phyloP scores from a whole-genome alignment of 1,140 invertebrate species.

The Augochlora pura region DNA sequence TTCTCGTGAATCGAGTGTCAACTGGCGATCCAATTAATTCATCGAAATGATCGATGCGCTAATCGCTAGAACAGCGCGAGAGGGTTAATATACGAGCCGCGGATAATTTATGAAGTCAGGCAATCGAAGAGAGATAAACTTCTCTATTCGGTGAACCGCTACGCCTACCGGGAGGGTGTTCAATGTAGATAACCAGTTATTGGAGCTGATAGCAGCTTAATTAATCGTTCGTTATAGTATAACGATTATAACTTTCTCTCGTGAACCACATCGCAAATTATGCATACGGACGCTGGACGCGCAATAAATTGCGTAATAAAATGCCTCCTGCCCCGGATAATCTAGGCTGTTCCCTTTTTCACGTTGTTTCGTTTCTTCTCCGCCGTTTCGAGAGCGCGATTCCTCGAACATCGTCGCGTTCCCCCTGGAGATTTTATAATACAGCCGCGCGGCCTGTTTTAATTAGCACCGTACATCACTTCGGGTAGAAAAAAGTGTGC shows the following conservation, averaged over 20 bases:
- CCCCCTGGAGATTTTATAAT: not conserved
- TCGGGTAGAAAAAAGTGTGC: not conserved
- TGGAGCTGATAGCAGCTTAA: not conserved
- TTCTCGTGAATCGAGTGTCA: too few species aligned
- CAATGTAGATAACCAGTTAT: slow-evolving; percentile 14
- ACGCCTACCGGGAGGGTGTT: slow-evolving; percentile 4
- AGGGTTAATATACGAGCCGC: too few species aligned
- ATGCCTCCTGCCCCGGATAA: not conserved
- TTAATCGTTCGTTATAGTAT: slow-evolving; percentile 7
- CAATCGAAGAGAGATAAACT: not conserved
- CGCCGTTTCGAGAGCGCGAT: too few species aligned
- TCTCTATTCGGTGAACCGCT: not conserved
- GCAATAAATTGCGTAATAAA: not conserved
- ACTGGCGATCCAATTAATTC: too few species aligned
- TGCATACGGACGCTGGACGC: not conserved
- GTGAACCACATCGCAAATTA: not conserved
- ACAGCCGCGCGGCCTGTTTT: not conserved
- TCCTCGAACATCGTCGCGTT: too few species aligned
- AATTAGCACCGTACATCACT: not conserved
- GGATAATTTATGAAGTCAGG: not conserved
- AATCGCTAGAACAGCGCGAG: too few species aligned
- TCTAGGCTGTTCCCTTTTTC: not conserved
- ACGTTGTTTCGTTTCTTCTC: too few species aligned
- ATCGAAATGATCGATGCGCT: too few species aligned
- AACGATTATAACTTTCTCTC: slow-evolving; percentile 4